These are phyloP conservation scores for Phocides pigmalion DNA, from an alignment of 1,140 invertebrate genomes.

Conservation along the genomic window DNA sequence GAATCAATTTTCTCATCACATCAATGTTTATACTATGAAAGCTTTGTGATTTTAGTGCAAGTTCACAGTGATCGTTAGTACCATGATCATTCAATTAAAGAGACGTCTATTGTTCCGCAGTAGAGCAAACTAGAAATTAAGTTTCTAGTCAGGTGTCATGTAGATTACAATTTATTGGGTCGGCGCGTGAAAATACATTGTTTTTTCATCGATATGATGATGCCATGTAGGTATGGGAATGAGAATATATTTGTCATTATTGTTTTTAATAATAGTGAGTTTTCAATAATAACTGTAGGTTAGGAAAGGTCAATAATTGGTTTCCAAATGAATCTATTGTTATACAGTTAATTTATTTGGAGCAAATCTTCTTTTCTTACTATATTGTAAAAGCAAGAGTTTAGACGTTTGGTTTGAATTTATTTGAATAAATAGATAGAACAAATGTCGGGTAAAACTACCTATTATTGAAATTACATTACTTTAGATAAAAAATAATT, in stretches of 20 bases:
- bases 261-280: too few species aligned
- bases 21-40: conserved; percentile 31
- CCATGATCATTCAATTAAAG: conserved; percentile 26
- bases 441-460: too few species aligned
- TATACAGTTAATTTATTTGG: too few species aligned
- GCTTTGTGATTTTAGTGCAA: conserved; percentile 25
- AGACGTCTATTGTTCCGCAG: conserved; percentile 44
- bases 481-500: too few species aligned
- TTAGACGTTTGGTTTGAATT: too few species aligned
- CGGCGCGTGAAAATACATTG: conserved; percentile 12
- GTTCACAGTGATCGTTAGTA: conserved; percentile 22
- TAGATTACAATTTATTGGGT: conserved; percentile 11
- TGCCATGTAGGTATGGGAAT: not conserved
- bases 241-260: not conserved
- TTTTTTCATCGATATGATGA: conserved; percentile 1
- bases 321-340: too few species aligned
- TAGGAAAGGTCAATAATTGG: too few species aligned
- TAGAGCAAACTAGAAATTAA: conserved; percentile 36
- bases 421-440: too few species aligned
- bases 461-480: too few species aligned
- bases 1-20: not conserved
- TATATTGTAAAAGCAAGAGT: too few species aligned
- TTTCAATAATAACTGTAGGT: too few species aligned
- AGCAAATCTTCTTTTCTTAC: too few species aligned
- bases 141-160: conserved; percentile 32